phyloP scores from a whole-genome alignment of 2,797 vertebrate genomes.

The Chaetophractus vellerosus region DNA sequence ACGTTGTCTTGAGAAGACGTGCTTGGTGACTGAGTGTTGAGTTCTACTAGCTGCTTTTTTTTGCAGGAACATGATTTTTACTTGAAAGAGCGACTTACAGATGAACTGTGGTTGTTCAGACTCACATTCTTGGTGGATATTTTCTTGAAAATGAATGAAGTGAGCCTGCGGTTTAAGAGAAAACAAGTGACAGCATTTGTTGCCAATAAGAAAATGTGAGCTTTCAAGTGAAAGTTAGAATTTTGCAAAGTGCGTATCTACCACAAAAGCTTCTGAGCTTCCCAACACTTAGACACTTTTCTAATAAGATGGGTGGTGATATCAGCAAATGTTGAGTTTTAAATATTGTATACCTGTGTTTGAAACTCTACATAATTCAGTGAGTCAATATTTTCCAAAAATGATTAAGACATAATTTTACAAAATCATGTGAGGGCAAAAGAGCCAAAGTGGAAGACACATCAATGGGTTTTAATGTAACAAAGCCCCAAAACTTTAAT shows the following conservation, averaged over 20 bases:
- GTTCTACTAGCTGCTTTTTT: too few relatives aligned
- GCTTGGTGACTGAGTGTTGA: rapidly evolving
- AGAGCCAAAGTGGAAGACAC: neutral
- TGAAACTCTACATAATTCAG: neutral
- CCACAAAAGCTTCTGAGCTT: neutral
- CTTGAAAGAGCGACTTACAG: neutral
- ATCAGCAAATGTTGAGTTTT: rapidly evolving
- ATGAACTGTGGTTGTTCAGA: neutral
- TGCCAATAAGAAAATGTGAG: neutral
- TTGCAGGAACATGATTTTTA: neutral
- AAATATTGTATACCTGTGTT: neutral
- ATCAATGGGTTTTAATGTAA: rapidly evolving
- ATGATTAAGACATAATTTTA: neutral
- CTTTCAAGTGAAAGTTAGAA: neutral
- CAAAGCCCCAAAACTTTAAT: neutral
- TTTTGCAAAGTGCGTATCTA: neutral
- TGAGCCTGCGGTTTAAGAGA: neutral
- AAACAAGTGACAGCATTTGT: neutral
- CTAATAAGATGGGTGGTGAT: too few relatives aligned
- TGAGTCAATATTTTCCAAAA: neutral
- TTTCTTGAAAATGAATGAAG: neutral
- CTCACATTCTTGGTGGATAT: rapidly evolving
- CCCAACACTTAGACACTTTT: neutral
- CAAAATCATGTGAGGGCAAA: neutral
- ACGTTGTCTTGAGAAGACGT: too few relatives aligned